Conservation (phyloP, 1,140 invertebrate genomes). For the Zaprionus africanus region DNA sequence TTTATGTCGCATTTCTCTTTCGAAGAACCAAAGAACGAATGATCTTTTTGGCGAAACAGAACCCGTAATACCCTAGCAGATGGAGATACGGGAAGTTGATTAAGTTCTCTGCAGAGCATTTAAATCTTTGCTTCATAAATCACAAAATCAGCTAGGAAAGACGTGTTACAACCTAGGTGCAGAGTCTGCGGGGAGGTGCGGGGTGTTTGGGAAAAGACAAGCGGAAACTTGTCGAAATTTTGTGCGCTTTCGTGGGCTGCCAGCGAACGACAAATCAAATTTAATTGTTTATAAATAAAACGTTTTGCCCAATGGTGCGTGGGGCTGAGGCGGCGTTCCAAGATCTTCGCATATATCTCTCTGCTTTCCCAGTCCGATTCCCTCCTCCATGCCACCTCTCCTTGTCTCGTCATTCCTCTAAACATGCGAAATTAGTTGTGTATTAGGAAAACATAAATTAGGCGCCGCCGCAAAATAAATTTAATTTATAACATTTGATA, state of each 20-base stretch:
- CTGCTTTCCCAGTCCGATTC: not conserved
- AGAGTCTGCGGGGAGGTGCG: too few species aligned
- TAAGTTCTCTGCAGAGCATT: not conserved
- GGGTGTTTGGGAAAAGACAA: slow-evolving; percentile 10
- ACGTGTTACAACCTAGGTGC: too few species aligned
- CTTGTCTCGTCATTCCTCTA: slow-evolving; percentile 22
- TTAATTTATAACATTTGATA: slow-evolving; percentile 73
- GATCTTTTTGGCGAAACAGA: not conserved
- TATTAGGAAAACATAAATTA: slow-evolving; percentile 80
- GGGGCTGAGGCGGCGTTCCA: slow-evolving; percentile 6
- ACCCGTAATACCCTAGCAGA: not conserved
- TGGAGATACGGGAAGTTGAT: not conserved
- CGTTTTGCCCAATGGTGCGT: slow-evolving; percentile 74
- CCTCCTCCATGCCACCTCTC: not conserved
- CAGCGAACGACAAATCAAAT: slow-evolving; percentile 76
- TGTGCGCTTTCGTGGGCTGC: slow-evolving; percentile 42
- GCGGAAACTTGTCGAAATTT: slow-evolving; percentile 42
- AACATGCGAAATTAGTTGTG: slow-evolving; percentile 74
- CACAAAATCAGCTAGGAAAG: not conserved
- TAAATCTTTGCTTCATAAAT: not conserved
- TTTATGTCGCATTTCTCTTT: slow-evolving; percentile 56
- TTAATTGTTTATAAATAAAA: slow-evolving; percentile 84
- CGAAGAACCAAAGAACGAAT: slow-evolving; percentile 1
- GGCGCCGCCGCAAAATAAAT: slow-evolving; percentile 67
- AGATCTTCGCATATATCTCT: slow-evolving; percentile 2